These are phyloP conservation scores for Ellobium chinense DNA, from an alignment of 2,888 invertebrate species.

Conservation along the genomic window DNA sequence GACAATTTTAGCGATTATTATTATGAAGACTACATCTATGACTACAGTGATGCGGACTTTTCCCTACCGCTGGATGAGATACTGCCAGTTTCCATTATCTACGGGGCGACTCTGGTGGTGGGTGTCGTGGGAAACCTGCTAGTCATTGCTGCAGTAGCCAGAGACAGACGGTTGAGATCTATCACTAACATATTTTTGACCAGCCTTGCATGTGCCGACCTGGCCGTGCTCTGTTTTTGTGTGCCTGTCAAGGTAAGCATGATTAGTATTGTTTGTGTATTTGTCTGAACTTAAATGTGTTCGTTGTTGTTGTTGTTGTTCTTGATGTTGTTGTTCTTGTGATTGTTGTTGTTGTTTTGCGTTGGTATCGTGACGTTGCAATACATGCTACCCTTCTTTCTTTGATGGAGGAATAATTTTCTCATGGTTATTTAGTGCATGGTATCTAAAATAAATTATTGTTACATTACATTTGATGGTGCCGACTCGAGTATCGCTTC, in stretches of 20 bases:
- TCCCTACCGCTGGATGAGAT: conserved; percentile 40
- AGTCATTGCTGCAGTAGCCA: conserved; percentile 46
- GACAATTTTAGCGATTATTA: background rate
- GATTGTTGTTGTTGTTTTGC: no score
- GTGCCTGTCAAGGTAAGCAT: conserved; percentile 50
- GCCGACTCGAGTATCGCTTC: no score
- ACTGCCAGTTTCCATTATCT: conserved; percentile 46
- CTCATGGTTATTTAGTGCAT: no score
- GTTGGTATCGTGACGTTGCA: no score
- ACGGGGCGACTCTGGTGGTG: conserved; percentile 44
- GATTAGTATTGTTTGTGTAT: no score
- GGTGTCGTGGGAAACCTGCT: conserved; percentile 41
- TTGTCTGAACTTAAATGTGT: no score
- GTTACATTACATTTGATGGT: no score
- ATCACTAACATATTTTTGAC: conserved; percentile 50
- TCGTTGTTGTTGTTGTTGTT: no score
- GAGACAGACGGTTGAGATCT: conserved; percentile 45
- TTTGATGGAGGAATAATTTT: no score
- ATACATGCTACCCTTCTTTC: no score
- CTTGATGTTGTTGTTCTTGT: no score
- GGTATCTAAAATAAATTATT: no score
- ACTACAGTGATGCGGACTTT: conserved; percentile 5
- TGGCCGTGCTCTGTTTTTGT: conserved; percentile 42
- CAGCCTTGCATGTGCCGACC: conserved; percentile 46
- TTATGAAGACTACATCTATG: conserved; percentile 43